Conservation (phyloP, 2,888 invertebrate genomes). For the Diachrysia chrysitis region DNA sequence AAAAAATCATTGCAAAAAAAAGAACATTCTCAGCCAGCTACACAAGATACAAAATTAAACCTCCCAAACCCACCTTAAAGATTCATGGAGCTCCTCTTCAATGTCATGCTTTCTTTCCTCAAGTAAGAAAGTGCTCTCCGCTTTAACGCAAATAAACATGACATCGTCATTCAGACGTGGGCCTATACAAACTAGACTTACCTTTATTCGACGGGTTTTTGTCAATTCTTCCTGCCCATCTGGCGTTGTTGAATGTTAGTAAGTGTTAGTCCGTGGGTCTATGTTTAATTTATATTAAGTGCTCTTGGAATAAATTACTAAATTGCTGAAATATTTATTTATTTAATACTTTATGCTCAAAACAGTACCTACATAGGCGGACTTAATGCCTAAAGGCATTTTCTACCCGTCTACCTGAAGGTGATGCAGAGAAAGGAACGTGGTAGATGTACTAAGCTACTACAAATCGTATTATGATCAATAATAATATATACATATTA, state of each 20-base stretch:
- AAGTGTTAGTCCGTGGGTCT: conserved; percentile 58
- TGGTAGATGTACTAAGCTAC: no score
- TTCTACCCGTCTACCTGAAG: no score
- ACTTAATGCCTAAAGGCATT: no score
- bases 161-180: conserved; percentile 81
- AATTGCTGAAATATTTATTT: no score
- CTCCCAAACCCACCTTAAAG: conserved; percentile 74
- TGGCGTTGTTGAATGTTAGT: conserved; percentile 72
- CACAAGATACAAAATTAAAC: conserved; percentile 66
- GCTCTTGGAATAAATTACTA: neutral
- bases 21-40: conserved; percentile 42
- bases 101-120: conserved; percentile 74
- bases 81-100: conserved; percentile 78
- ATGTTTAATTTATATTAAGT: conserved; percentile 55
- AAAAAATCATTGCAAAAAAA: no score
- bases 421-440: no score
- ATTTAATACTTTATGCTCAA: no score
- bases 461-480: no score
- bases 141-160: conserved; percentile 86
- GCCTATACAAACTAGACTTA: conserved; percentile 73
- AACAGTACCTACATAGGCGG: no score
- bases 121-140: conserved; percentile 78
- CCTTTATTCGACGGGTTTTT: conserved; percentile 82
- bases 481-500: no score
- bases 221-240: conserved; percentile 74